phyloP scores from a whole-genome alignment of 1,140 invertebrate species.

The Drosophila sechellia region DNA sequence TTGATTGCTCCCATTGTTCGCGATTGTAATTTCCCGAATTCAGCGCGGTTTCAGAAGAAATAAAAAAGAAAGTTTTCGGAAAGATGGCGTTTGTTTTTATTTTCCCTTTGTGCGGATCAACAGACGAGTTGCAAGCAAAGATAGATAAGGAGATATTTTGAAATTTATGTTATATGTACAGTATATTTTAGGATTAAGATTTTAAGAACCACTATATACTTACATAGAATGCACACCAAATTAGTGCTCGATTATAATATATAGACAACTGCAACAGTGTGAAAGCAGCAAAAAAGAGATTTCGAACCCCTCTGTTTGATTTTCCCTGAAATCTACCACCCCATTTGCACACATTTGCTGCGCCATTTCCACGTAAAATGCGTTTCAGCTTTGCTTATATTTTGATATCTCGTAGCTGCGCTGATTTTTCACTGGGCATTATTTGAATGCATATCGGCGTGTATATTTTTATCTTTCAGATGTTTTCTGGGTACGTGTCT shows the following conservation, averaged over 20 bases:
- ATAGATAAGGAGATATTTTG: too few species aligned
- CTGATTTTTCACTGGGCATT: conserved; percentile 12
- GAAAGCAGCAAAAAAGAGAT: conserved; percentile 39
- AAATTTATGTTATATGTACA: too few species aligned
- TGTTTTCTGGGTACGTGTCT: conserved; percentile 48
- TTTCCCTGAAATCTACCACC: too few species aligned
- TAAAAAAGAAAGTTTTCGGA: not conserved
- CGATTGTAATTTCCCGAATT: not conserved
- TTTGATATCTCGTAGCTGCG: conserved; percentile 12
- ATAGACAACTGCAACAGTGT: conserved; percentile 6
- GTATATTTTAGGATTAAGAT: too few species aligned
- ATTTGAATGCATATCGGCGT: conserved; percentile 10
- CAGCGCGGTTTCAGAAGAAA: not conserved
- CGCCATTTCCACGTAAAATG: conserved; percentile 39
- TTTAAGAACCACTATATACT: too few species aligned
- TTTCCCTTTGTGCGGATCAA: not conserved
- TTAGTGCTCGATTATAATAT: too few species aligned
- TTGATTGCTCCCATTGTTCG: conserved; percentile 30
- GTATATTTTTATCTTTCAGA: conserved; percentile 31
- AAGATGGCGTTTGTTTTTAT: not conserved
- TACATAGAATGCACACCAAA: too few species aligned
- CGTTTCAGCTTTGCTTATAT: conserved; percentile 31
- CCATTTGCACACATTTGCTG: too few species aligned
- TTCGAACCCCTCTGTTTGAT: not conserved
- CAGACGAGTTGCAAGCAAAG: not conserved